Percentiles rank a stretch among this genome's conserved stretches.
These are phyloP conservation scores for Hydrophis major DNA, from an alignment of 2,797 vertebrate genomes.

Conservation along the genomic window DNA sequence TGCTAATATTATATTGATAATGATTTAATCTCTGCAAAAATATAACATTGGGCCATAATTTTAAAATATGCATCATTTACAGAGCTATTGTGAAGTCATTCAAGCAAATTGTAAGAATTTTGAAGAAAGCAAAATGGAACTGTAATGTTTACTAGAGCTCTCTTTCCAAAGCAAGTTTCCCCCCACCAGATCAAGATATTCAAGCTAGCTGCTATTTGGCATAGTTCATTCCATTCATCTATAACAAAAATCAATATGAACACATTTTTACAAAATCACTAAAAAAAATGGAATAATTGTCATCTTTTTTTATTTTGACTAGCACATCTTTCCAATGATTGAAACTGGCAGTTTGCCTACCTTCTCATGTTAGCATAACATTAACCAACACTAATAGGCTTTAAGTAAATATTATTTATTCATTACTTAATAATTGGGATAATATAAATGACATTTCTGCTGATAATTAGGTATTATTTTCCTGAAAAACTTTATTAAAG, in stretches of 20 bases:
- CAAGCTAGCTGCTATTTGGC: neutral
- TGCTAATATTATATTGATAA: neutral
- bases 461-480: neutral
- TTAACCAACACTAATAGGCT: neutral
- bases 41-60: slow-evolving; percentile 24
- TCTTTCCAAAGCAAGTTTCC: neutral
- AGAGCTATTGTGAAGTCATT: neutral
- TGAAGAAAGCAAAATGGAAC: no score
- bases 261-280: neutral
- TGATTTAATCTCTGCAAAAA: neutral
- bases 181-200: neutral
- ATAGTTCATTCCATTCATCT: neutral
- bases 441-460: neutral
- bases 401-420: neutral
- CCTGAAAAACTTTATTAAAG: neutral
- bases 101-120: neutral
- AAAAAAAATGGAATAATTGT: neutral
- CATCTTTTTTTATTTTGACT: neutral
- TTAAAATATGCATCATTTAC: slow-evolving; percentile 8
- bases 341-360: neutral
- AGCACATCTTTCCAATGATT: neutral
- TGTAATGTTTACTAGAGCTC: neutral
- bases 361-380: neutral
- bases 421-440: neutral
- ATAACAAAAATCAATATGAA: neutral